Conservation (phyloP, 2,888 invertebrate species). For the Pollenia griseotomentosa region DNA sequence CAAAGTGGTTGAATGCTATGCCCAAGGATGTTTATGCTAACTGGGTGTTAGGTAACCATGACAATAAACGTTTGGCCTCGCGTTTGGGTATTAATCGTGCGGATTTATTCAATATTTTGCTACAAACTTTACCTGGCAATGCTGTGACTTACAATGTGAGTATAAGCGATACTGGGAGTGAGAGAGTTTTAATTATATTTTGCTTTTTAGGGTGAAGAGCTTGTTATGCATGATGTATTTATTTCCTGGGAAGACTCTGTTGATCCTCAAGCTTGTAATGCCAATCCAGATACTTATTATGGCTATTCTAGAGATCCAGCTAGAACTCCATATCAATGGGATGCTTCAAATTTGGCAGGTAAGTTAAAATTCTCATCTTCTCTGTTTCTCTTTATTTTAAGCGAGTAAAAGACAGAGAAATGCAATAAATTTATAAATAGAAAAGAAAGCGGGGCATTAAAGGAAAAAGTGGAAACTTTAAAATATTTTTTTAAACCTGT, state of each 20-base stretch:
- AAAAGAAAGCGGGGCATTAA: no score
- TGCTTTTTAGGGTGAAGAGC: slow-evolving; percentile 87
- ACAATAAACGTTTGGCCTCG: slow-evolving; percentile 88
- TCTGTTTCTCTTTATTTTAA: no score
- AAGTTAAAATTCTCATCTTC: slow-evolving; percentile 14
- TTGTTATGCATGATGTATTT: slow-evolving; percentile 87
- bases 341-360: slow-evolving; percentile 84
- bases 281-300: slow-evolving; percentile 84
- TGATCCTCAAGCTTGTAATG: slow-evolving; percentile 85
- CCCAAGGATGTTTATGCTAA: slow-evolving; percentile 86
- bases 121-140: slow-evolving; percentile 92
- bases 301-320: slow-evolving; percentile 85
- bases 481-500: not conserved
- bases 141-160: slow-evolving; percentile 92
- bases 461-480: not conserved
- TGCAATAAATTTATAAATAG: no score
- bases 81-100: slow-evolving; percentile 88
- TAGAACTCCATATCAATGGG: slow-evolving; percentile 88
- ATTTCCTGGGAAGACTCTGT: slow-evolving; percentile 85
- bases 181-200: not conserved
- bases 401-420: no score
- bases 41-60: slow-evolving; percentile 92
- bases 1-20: slow-evolving; percentile 86
- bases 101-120: slow-evolving; percentile 92
- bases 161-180: not conserved